A percentile compares a stretch with the other conserved stretches of the same genome.
phyloP scores from a whole-genome alignment of 1,140 invertebrate genomes.

The Microplitis mediator region DNA sequence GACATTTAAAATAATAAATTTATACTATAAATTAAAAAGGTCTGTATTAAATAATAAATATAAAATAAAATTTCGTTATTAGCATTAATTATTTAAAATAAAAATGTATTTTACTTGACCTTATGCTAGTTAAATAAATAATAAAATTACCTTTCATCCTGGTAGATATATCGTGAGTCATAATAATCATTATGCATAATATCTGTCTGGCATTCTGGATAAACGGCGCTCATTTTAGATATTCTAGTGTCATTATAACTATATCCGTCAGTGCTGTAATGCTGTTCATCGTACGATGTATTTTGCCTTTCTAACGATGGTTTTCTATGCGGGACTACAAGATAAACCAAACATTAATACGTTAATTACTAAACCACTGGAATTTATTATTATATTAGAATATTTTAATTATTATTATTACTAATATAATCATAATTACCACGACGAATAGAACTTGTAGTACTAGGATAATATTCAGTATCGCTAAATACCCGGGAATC shows the following conservation, averaged over 20 bases:
- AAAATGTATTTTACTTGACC: too few relatives aligned
- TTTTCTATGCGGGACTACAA: conserved; percentile 65
- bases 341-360: conserved; percentile 12
- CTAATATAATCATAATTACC: conserved; percentile 38
- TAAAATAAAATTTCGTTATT: too few relatives aligned
- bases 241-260: conserved; percentile 48
- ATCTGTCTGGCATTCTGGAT: conserved; percentile 54
- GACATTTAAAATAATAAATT: too few relatives aligned
- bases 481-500: conserved; percentile 61
- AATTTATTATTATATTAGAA: not conserved
- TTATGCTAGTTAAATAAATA: not conserved
- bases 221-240: conserved; percentile 52
- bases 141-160: conserved; percentile 58
- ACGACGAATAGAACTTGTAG: conserved; percentile 53
- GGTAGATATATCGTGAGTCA: conserved; percentile 59
- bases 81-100: too few relatives aligned
- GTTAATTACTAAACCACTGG: not conserved
- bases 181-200: conserved; percentile 59
- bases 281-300: conserved; percentile 78
- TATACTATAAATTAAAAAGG: too few relatives aligned
- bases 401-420: not conserved
- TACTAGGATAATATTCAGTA: conserved; percentile 58
- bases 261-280: conserved; percentile 52
- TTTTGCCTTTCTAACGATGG: conserved; percentile 81
- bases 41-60: too few relatives aligned